Evolutionary conservation across 2,888 invertebrate genomes (phyloP), one percentile per base, ranked within the genome.

Genomic region (Pollenia angustigena): DNA sequence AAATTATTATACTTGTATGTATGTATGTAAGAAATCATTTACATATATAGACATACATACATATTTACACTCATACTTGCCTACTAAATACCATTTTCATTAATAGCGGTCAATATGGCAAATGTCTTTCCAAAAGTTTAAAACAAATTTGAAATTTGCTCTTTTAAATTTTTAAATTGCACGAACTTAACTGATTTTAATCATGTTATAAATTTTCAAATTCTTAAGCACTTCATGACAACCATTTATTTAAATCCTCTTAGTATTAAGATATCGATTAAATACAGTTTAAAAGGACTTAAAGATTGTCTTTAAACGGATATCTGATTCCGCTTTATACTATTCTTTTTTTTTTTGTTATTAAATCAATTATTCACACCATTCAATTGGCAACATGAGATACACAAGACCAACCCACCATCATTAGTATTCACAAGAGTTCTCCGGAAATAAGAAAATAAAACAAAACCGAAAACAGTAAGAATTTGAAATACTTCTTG

Each of bases 371-470:
- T 66, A 76, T 66, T 46, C 46, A 66, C 66, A 66, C 46, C 32
- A 56, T 78, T 46, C 58, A 58, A 58, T 58, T 46, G 32, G 16
- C 74, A 44, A 54, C 3, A 56, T 46, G n/a, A 72, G 23, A 56
- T 23, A 42, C 10, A 54, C 32, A 14, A 12, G 18, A 48, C 12
- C 4, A 11, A 32, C 32, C 11, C 12, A 48, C 1, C 32, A 48
- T 0, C 10, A 60, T 52, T 72, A 62, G 64, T 66, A 81, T 64
- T 64, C 64, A 56, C 16, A 64, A 66, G 12, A 81, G 72, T 74
- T 81, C 72, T 81, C 46, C 64, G 54, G 42, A 79, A 79, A 79
- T 56, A 10, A 23, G 56, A 23, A 48, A 62, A 32, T 60, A 7
- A 48, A 16, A 48, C 23, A 48, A 42, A 62, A 12, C 9, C 6